Conservation (phyloP, 2,888 invertebrate species). For the Drosophila monieri region DNA sequence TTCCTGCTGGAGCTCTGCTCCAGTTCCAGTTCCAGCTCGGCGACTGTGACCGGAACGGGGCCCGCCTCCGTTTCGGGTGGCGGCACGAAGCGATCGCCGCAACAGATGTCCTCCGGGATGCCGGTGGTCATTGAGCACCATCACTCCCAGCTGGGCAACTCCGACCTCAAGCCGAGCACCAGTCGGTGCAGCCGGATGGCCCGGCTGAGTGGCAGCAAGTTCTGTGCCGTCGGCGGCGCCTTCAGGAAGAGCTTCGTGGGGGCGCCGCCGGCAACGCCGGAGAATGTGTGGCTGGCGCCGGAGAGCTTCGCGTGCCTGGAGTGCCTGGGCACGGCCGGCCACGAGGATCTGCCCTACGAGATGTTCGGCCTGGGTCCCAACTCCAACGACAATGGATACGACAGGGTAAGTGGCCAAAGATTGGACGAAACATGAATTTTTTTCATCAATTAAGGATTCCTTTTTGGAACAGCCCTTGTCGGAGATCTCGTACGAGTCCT, state of each 20-base stretch:
- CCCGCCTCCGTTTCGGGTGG: background rate
- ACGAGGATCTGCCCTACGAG: slow-evolving; percentile 84
- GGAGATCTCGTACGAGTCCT: slow-evolving; percentile 84
- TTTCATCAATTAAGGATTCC: background rate
- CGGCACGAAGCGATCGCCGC: slow-evolving; percentile 78
- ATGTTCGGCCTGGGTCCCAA: slow-evolving; percentile 82
- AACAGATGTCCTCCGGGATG: slow-evolving; percentile 74
- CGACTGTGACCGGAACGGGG: background rate
- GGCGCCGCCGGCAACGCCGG: slow-evolving; percentile 77
- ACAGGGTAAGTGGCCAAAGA: slow-evolving; percentile 72
- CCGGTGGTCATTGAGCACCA: slow-evolving; percentile 82
- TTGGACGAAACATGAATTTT: too few relatives aligned
- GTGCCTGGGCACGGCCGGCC: slow-evolving; percentile 80
- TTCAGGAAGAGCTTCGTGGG: slow-evolving; percentile 82
- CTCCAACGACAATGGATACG: slow-evolving; percentile 81
- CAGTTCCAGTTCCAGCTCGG: slow-evolving; percentile 85
- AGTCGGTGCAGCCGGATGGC: slow-evolving; percentile 82
- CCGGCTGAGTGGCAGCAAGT: slow-evolving; percentile 75
- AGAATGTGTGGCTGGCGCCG: slow-evolving; percentile 83
- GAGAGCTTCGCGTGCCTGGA: slow-evolving; percentile 84
- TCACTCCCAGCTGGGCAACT: slow-evolving; percentile 70
- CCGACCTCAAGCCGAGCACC: slow-evolving; percentile 82
- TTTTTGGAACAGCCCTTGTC: slow-evolving; percentile 79
- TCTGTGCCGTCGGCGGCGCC: slow-evolving; percentile 55
- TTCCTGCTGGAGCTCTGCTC: slow-evolving; percentile 94